Evolutionary conservation across 2,113 vertebrate genomes (phyloP).

Genomic region (Erpornis zantholeuca): DNA sequence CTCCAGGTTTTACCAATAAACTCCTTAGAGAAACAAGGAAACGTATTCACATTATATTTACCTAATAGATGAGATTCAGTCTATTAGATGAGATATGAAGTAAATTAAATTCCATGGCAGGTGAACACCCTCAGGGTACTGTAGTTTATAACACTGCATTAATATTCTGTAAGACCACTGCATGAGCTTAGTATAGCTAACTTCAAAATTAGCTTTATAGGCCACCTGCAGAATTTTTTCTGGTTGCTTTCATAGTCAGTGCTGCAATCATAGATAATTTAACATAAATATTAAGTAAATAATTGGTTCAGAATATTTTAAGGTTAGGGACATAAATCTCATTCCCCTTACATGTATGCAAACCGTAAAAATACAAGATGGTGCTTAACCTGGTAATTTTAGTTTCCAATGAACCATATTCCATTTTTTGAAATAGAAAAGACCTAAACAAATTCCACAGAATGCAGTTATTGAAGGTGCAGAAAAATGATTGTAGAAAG

Average conservation of each 20-base stretch:
- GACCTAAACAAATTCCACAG: constrained; percentile 53
- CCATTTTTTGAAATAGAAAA: constrained; percentile 46
- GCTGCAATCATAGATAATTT: constrained; percentile 75
- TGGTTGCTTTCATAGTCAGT: constrained; percentile 74
- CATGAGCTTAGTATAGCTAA: constrained; percentile 68
- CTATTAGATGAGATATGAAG: constrained; percentile 80
- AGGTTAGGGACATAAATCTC: constrained; percentile 71
- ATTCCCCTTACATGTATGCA: constrained; percentile 49
- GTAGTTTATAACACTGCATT: constrained; percentile 72
- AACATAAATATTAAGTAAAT: constrained; percentile 81
- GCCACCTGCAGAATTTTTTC: constrained; percentile 77
- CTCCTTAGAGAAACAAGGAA: constrained; percentile 73
- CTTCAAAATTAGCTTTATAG: constrained; percentile 79
- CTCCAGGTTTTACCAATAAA: constrained; percentile 60
- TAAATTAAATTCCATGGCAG: constrained; percentile 81
- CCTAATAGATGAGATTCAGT: constrained; percentile 77
- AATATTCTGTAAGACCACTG: constrained; percentile 75
- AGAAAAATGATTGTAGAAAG: constrained; percentile 46
- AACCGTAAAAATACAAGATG: constrained; percentile 50
- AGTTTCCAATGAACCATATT: constrained; percentile 40
- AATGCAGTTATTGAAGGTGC: constrained; percentile 1
- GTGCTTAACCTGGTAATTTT: constrained; percentile 50
- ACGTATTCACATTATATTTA: constrained; percentile 75
- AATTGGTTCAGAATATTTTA: constrained; percentile 75
- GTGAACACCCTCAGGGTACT: constrained; percentile 75